Base-by-base conservation (phyloP, 2,797 vertebrate species). In the Carcharodon carcharias region DNA sequence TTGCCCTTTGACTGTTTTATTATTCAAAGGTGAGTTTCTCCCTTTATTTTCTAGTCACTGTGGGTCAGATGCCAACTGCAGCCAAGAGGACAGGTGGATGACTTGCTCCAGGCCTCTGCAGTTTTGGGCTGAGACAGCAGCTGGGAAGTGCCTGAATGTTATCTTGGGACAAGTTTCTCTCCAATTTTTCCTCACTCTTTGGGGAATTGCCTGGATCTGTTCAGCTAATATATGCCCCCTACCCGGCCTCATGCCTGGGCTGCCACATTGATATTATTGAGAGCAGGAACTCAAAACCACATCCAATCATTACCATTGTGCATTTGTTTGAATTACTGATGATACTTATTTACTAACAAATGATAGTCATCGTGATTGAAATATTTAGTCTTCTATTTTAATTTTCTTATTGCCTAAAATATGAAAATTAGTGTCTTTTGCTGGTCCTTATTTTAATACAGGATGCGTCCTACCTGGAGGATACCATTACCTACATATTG, bases 401-500 rank as follows among this genome's bases (percentile, higher is more conserved):
- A 91, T 91, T 9, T 65, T 93, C 3, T 67, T 28, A 31, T 45
- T 93, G 50, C n/a, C 21, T 67, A 65, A 2, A 9, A 65, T 93
- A 18, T 65, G 58, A 40, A 93, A 93, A 93, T 67, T 2, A 26
- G n/a, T 67, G 40, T 26, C 2, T 65, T 45, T 23, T 92, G 1
- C 23, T 67, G 93, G 18, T 93, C 18, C 89, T 93, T 67, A 67
- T 67, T 93, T 93, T 77, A 77, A 77, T 40, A 96, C 96, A 99
- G 99, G 98, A 96, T 99, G 98, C 96, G 97, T 97, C 96, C 97
- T 99, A 96, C 99, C 99, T 67, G 99, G 99, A 96, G 98, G 98
- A 82, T 98, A 97, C 92, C 96, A 98, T 97, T 99, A 99, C 96
- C 97, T 99, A 96, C 98, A 98, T 31, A 56, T 99, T 40, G 97